phyloP scores from a whole-genome alignment of 2,888 invertebrate genomes.

The Thyatira batis region DNA sequence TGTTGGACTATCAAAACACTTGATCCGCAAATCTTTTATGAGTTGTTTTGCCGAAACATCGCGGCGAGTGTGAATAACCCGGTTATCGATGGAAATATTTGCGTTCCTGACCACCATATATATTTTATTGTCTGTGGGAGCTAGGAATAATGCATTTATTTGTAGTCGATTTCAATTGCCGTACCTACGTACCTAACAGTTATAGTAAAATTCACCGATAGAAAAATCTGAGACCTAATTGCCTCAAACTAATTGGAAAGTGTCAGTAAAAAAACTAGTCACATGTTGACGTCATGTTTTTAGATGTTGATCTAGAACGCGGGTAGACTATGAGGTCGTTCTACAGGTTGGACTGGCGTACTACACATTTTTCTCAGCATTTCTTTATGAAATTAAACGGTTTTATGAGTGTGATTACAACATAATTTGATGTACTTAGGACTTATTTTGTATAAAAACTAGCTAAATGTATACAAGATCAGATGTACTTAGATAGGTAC shows the following conservation, averaged over 20 bases:
- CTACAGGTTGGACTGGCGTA: background rate
- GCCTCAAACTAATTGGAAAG: too few relatives aligned
- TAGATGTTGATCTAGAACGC: background rate
- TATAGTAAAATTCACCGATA: too few relatives aligned
- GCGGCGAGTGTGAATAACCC: background rate
- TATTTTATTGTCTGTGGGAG: background rate
- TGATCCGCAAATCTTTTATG: background rate
- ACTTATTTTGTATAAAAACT: too few relatives aligned
- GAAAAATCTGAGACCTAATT: too few relatives aligned
- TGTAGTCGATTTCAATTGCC: too few relatives aligned
- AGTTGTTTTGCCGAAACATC: background rate
- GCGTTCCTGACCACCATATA: background rate
- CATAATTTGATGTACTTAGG: background rate
- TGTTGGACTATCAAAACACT: background rate
- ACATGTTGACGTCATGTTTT: too few relatives aligned
- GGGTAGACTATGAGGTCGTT: background rate
- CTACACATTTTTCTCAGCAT: background rate
- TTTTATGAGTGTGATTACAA: background rate
- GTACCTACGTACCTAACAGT: too few relatives aligned
- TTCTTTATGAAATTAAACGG: background rate
- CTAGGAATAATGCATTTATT: too few relatives aligned
- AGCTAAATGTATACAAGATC: too few relatives aligned
- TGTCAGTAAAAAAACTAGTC: background rate
- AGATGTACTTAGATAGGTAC: too few relatives aligned
- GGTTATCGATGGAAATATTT: background rate